Evolutionary conservation across 1,140 invertebrate species (phyloP).

Genomic region (Fopius arisanus): DNA sequence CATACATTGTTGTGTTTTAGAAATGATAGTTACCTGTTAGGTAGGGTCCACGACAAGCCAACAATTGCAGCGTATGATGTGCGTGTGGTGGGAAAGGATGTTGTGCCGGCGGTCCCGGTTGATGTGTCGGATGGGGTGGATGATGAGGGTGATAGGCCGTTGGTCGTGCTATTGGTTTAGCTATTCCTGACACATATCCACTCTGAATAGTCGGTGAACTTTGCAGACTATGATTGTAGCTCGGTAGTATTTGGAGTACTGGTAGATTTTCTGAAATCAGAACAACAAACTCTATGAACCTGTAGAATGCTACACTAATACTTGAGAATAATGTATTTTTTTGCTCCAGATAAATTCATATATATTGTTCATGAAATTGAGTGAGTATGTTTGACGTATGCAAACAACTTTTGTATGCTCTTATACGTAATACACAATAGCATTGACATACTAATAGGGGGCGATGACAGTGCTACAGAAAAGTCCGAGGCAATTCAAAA

Average conservation of each 20-base stretch:
- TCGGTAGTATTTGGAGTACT: constrained; percentile 52
- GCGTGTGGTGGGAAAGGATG: constrained; percentile 59
- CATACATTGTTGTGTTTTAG: not conserved
- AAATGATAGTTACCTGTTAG: constrained; percentile 59
- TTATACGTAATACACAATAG: no score
- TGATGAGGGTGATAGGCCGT: constrained; percentile 65
- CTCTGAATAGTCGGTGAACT: constrained; percentile 46
- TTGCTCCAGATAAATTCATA: no score
- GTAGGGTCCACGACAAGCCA: constrained; percentile 66
- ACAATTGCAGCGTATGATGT: constrained; percentile 64
- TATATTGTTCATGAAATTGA: no score
- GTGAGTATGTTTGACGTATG: no score
- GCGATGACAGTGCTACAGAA: not conserved
- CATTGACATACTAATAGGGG: no score
- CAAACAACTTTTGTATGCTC: no score
- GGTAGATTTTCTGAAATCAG: constrained; percentile 58
- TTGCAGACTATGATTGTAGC: constrained; percentile 59
- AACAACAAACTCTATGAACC: not conserved
- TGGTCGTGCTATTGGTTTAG: constrained; percentile 67
- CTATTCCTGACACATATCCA: constrained; percentile 58
- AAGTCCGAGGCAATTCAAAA: not conserved
- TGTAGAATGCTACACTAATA: not conserved
- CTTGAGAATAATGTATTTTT: no score
- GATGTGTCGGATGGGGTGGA: constrained; percentile 56
- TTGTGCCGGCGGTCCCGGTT: constrained; percentile 59